phyloP scores from a whole-genome alignment of 2,888 invertebrate genomes.

The Nemotelus pantherinus region DNA sequence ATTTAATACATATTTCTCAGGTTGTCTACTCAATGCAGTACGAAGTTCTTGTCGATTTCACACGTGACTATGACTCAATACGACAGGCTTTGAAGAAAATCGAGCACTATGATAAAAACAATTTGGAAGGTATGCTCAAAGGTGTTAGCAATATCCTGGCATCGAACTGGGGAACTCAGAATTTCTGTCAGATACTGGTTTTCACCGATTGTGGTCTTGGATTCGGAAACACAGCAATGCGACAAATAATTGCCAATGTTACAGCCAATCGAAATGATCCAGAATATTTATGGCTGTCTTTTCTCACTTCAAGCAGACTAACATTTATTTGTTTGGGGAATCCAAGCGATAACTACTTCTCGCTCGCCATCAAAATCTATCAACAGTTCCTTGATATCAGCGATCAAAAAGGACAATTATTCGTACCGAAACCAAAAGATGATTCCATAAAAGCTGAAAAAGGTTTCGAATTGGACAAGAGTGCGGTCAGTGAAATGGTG shows the following conservation, averaged over 20 bases:
- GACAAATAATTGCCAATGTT: constrained; percentile 66
- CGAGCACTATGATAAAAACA: constrained; percentile 88
- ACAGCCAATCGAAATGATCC: constrained; percentile 54
- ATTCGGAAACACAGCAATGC: constrained; percentile 72
- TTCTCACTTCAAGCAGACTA: constrained; percentile 83
- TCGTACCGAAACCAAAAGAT: constrained; percentile 68
- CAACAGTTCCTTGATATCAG: constrained; percentile 83
- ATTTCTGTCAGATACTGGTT: constrained; percentile 82
- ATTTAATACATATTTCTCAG: constrained; percentile 50
- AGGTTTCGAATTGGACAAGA: constrained; percentile 22
- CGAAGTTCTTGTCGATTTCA: constrained; percentile 82
- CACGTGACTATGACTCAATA: constrained; percentile 85
- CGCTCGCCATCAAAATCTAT: constrained; percentile 66
- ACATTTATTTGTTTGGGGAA: constrained; percentile 77
- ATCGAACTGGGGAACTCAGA: constrained; percentile 90
- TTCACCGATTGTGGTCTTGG: constrained; percentile 82
- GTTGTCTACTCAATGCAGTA: constrained; percentile 59
- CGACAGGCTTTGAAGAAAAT: constrained; percentile 78
- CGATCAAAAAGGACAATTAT: constrained; percentile 72
- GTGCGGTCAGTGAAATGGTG: constrained; percentile 46
- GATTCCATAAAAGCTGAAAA: constrained; percentile 6
- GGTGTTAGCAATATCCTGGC: constrained; percentile 82
- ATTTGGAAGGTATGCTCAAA: constrained; percentile 80
- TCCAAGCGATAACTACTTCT: constrained; percentile 70
- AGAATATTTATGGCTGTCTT: constrained; percentile 74